These are phyloP conservation scores for Eilema caniola DNA, from an alignment of 2,888 invertebrate species.

Conservation along the genomic window DNA sequence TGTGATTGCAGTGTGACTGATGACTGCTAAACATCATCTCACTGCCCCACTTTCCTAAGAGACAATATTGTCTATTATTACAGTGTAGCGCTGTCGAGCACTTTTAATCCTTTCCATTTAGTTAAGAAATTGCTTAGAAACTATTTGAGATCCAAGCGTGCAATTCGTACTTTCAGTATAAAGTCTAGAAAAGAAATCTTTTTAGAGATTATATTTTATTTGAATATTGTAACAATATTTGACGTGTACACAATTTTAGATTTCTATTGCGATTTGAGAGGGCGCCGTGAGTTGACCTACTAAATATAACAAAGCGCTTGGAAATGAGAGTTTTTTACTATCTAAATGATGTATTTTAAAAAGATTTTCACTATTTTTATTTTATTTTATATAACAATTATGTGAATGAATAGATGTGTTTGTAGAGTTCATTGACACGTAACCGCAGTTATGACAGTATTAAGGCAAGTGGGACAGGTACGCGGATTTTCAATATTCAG, in stretches of 20 bases:
- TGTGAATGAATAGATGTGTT: slow-evolving; percentile 32
- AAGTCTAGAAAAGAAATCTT: neutral
- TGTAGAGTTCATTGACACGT: slow-evolving; percentile 56
- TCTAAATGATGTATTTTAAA: slow-evolving; percentile 7
- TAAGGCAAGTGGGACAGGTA: slow-evolving; percentile 62
- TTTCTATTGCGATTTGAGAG: neutral
- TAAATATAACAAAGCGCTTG: slow-evolving; percentile 16
- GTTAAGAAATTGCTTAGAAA: slow-evolving; percentile 45
- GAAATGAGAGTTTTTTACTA: slow-evolving; percentile 10
- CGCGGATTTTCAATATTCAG: slow-evolving; percentile 56
- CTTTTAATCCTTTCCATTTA: slow-evolving; percentile 43
- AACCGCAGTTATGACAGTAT: slow-evolving; percentile 64
- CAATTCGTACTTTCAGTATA: neutral
- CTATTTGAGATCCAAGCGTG: slow-evolving; percentile 23
- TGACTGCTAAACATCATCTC: slow-evolving; percentile 74
- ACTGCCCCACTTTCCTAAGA: slow-evolving; percentile 72
- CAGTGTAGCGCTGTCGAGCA: slow-evolving; percentile 27
- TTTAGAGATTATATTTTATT: neutral
- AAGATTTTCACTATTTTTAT: slow-evolving; percentile 22
- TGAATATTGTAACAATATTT: neutral
- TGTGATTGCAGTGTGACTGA: slow-evolving; percentile 79
- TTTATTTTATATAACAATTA: slow-evolving; percentile 25
- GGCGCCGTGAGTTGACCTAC: slow-evolving; percentile 6
- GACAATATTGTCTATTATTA: slow-evolving; percentile 58
- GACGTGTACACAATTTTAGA: neutral